These are phyloP conservation scores for Acanthornis magna DNA, from an alignment of 2,797 vertebrate genomes.

Conservation along the genomic window DNA sequence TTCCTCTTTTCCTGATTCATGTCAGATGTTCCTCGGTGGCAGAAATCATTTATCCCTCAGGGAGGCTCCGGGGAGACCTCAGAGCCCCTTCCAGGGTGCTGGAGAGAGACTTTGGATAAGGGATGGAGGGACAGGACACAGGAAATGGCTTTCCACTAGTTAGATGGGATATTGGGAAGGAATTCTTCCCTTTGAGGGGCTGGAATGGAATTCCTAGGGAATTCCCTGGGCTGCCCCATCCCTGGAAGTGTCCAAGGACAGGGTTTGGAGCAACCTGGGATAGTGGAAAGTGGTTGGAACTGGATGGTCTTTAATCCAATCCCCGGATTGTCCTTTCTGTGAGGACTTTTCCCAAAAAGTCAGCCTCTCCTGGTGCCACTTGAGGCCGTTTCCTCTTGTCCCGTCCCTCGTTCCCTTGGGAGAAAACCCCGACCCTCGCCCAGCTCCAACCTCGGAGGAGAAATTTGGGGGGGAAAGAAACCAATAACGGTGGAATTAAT, in stretches of 20 bases:
- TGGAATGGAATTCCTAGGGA: not conserved
- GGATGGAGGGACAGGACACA: not conserved
- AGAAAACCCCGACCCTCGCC: not conserved
- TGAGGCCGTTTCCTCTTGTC: not conserved
- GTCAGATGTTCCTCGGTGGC: not conserved
- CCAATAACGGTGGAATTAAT: not conserved
- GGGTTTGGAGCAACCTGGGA: not conserved
- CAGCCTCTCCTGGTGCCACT: not conserved
- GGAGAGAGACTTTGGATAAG: not conserved
- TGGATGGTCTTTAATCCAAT: not conserved
- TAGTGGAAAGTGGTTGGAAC: not conserved
- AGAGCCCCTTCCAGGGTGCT: not conserved
- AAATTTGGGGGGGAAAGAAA: accelerated
- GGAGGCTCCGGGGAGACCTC: not conserved
- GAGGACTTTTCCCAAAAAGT: not conserved
- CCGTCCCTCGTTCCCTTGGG: accelerated
- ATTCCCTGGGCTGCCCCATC: not conserved
- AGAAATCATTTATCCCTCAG: not conserved
- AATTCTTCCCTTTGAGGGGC: not conserved
- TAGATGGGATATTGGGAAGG: not conserved
- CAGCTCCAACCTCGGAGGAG: not conserved
- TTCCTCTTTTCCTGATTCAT: not conserved
- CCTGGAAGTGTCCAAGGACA: accelerated
- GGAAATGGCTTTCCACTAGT: not conserved
- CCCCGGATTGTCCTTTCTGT: not conserved